Evolutionary conservation across 2,888 invertebrate genomes (phyloP), one percentile per base, ranked within the genome.

Genomic region (Tenthredo amoena): DNA sequence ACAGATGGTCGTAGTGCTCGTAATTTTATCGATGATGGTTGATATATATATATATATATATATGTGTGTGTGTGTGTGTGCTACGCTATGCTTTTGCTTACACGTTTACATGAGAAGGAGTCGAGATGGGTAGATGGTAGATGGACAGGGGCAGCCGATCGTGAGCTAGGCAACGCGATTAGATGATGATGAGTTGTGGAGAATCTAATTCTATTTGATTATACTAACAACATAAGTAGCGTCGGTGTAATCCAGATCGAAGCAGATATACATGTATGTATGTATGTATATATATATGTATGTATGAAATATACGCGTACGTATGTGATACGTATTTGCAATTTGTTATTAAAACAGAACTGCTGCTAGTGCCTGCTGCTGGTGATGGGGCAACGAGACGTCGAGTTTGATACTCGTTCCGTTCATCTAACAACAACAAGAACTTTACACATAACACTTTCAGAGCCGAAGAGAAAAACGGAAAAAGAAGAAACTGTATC

Each of bases 211-310:
- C 72, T 74, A 74, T 43, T 74, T 74, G 72, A 74, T 74, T 74
- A 74, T 74, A 43, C 72, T 74, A 74, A 74, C 72, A 21, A 74
- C 26, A 21, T 43, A 74, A 74, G 72, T 43, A 43, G 72, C 10
- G 21, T 74, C 40, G 43, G 72, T 74, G 72, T 74, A 74, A 74
- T 74, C 72, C 72, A 74, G 72, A 74, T 74, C 72, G 18, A 74
- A 74, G 72, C 43, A 12, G 43, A 74, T 74, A 21, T 43, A 68
- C 12, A 6, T 34, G 6, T 31, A 68, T 34, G 15, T 26, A 65
- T 15, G 31, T 18, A 68, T 5, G 2, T 26, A 26, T 21, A 26
- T 26, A 62, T 10, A 2, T 2, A 7, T 26, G 2, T 21, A 26
- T 10, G 10, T 26, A 62, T 58, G 21, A 26, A 62, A 26, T 26